Evolutionary conservation across 2,113 vertebrate genomes (phyloP), one percentile per base, ranked within the genome.

Genomic region (Spermophilus dauricus): DNA sequence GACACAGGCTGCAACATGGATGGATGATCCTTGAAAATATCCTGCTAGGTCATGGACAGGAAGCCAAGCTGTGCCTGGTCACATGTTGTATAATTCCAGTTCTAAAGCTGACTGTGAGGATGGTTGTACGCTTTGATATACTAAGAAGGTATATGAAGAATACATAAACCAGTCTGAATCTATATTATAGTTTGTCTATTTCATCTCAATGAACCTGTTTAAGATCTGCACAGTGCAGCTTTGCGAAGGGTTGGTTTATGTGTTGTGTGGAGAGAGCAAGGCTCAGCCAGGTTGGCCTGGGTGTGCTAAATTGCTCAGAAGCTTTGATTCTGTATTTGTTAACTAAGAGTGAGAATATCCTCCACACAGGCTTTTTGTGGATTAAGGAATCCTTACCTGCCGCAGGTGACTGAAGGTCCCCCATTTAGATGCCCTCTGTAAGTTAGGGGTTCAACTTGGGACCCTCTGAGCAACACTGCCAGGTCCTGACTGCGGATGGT

Each of bases 1-100:
- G 13, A 34, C 9, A 9, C 4, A 2, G 5, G n/a, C 24, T 24
- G 3, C 14, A 6, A 17, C 8, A 48, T 13, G 42, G 48, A 3
- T 17, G 42, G 48, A 3, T 22, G 39, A 20, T 45, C 39, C 63
- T 70, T 34, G 34, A 48, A 37, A 61, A 18, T 1, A 8, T 18
- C 8, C 18, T 22, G 65, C 87, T 67, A n/a, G 92, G 9, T 53
- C 51, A 58, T 32, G 34, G 45, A 56, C 65, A 53, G 73, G 69
- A 48, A 70, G 58, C 61, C 63, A 48, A 39, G 4, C 42, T 45
- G 45, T 45, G 75, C 65, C 18, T 67, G 73, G 18, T 39, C 16
- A 30, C 30, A 4, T 48, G 1, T 6, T 70, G 2, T n/a, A 1
- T 7, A 45, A 67, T 69, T 39, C 24, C n/a, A 26, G 39, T 30